Evolutionary conservation across 2,797 vertebrate genomes (phyloP).

Genomic region (Sphaeramia orbicularis): DNA sequence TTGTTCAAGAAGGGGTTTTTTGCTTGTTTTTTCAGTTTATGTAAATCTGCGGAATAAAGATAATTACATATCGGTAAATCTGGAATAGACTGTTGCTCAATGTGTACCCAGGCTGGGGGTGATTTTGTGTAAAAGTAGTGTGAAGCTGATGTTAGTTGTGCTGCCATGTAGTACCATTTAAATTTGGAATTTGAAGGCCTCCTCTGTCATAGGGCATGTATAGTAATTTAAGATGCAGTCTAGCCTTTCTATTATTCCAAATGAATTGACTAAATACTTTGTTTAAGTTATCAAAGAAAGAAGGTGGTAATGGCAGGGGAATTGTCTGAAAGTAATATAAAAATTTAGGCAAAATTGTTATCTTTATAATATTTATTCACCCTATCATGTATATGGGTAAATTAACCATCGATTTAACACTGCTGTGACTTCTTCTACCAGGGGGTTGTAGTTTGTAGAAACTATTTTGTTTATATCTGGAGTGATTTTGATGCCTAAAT

Average conservation of each 20-base stretch:
- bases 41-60: too few species aligned
- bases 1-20: too few species aligned
- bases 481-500: too few species aligned
- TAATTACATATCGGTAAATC: too few species aligned
- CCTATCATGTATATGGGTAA: constrained; percentile 39
- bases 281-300: not conserved
- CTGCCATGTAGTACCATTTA: constrained; percentile 20
- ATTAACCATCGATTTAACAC: constrained; percentile 19
- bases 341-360: constrained; percentile 13
- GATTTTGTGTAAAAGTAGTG: constrained; percentile 10
- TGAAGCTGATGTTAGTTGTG: constrained; percentile 6
- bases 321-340: constrained; percentile 24
- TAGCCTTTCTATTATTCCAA: constrained; percentile 4
- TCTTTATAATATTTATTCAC: constrained; percentile 42
- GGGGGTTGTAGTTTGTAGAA: constrained; percentile 24
- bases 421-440: constrained; percentile 7
- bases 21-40: too few species aligned
- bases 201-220: constrained; percentile 4
- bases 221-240: constrained; percentile 1
- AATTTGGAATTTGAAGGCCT: not conserved
- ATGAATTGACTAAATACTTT: constrained; percentile 23
- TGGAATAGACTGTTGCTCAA: constrained; percentile 10
- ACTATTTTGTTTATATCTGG: constrained; percentile 10
- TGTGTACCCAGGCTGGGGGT: constrained; percentile 24
- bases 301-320: constrained; percentile 6